Conservation (phyloP, 2,797 vertebrate genomes). For the Phylloscopus collybita region DNA sequence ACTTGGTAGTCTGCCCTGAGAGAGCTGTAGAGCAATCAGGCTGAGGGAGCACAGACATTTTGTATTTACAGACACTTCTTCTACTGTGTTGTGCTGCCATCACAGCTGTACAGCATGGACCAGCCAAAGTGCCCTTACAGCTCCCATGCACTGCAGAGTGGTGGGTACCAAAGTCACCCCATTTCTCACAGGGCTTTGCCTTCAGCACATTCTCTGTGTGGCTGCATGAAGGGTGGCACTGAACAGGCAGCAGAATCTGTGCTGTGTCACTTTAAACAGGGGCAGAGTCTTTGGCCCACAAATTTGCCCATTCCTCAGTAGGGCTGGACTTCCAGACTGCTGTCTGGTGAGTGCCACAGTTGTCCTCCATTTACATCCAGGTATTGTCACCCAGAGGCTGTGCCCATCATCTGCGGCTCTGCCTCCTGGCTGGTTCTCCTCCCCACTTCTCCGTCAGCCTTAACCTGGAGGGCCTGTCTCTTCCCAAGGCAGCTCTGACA, state of each 20-base stretch:
- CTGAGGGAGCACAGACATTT: neutral
- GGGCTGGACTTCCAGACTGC: neutral
- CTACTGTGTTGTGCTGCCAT: neutral
- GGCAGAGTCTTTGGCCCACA: neutral
- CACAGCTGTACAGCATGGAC: accelerated
- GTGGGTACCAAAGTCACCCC: neutral
- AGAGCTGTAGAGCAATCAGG: neutral
- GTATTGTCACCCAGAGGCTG: neutral
- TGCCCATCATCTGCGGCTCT: accelerated
- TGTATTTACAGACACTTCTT: neutral
- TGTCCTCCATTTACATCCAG: neutral
- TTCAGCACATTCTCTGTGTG: neutral
- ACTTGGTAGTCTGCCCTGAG: neutral
- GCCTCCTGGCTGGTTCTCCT: neutral
- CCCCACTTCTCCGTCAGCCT: neutral
- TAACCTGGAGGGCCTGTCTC: neutral
- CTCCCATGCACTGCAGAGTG: neutral
- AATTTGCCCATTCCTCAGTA: neutral
- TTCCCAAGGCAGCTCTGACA: neutral
- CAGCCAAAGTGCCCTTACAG: neutral
- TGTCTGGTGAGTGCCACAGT: neutral
- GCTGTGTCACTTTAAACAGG: accelerated
- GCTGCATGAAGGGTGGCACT: neutral
- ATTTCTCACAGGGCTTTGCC: neutral
- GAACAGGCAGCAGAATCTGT: neutral